Conservation (phyloP, 2,888 invertebrate species). For the Erannis defoliaria region DNA sequence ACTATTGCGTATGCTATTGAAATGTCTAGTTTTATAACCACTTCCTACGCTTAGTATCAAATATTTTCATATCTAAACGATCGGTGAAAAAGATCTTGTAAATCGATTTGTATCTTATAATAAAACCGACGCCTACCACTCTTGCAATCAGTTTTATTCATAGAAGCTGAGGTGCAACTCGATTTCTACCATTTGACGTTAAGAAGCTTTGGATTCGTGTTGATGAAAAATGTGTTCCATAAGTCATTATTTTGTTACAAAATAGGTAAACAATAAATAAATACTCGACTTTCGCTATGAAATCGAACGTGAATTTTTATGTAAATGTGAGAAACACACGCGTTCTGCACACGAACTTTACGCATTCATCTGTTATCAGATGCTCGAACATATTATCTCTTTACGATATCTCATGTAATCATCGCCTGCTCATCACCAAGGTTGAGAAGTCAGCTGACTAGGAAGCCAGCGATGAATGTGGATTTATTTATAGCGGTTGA, state of each 20-base stretch:
- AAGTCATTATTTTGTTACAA: no score
- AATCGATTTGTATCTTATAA: slow-evolving; percentile 6
- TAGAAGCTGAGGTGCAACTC: neutral
- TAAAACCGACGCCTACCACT: slow-evolving; percentile 4
- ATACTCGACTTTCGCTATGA: no score
- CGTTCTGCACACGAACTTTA: slow-evolving; percentile 1
- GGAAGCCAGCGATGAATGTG: slow-evolving; percentile 67
- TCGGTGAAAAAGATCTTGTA: slow-evolving; percentile 11
- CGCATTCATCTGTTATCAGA: slow-evolving; percentile 10
- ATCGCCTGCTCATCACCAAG: slow-evolving; percentile 54
- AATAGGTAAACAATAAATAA: no score
- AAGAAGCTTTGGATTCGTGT: no score
- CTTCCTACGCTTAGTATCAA: slow-evolving; percentile 9
- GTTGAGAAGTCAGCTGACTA: slow-evolving; percentile 62
- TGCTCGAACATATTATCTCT: slow-evolving; percentile 14
- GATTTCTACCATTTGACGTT: neutral
- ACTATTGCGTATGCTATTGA: slow-evolving; percentile 8
- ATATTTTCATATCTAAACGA: slow-evolving; percentile 7
- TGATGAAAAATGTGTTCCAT: no score
- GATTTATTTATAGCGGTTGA: slow-evolving; percentile 59
- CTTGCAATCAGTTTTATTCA: neutral
- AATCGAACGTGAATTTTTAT: no score
- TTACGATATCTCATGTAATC: slow-evolving; percentile 29
- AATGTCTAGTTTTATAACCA: slow-evolving; percentile 30
- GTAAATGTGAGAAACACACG: no score